Evolutionary conservation across 2,888 invertebrate genomes (phyloP).

Genomic region (Brachynemurus nebulosus): DNA sequence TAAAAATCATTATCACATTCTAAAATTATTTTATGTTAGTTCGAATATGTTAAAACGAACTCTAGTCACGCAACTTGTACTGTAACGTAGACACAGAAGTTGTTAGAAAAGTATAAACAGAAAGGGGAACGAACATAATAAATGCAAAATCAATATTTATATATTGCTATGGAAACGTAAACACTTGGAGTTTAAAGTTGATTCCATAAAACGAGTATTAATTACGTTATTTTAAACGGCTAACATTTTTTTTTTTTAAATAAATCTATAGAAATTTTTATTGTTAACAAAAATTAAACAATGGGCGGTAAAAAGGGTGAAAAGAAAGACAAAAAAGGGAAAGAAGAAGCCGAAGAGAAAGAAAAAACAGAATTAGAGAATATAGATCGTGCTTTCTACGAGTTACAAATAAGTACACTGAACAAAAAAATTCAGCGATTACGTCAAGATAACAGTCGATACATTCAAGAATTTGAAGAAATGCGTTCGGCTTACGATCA

Average conservation of each 20-base stretch:
- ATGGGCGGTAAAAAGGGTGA: constrained; percentile 22
- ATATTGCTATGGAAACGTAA: background rate
- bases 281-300: constrained; percentile 35
- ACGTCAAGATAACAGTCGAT: constrained; percentile 24
- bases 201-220: no score
- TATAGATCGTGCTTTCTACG: constrained; percentile 68
- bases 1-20: no score
- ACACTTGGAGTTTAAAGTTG: no score
- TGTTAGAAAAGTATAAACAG: no score
- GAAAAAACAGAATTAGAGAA: constrained; percentile 38
- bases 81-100: no score
- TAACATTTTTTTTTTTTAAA: no score
- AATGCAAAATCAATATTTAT: background rate
- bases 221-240: no score
- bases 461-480: constrained; percentile 57
- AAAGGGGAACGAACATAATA: no score
- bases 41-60: no score
- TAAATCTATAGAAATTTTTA: no score
- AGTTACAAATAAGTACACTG: constrained; percentile 68
- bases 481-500: constrained; percentile 45
- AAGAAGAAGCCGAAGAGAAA: constrained; percentile 26
- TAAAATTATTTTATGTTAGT: no score
- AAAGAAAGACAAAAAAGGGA: constrained; percentile 24
- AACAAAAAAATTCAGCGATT: constrained; percentile 67
- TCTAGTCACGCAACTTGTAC: no score